A percentile compares a stretch with the other conserved stretches of the same genome.
Evolutionary conservation across 1,140 invertebrate genomes (phyloP).

Genomic region (Antheraea mylitta): DNA sequence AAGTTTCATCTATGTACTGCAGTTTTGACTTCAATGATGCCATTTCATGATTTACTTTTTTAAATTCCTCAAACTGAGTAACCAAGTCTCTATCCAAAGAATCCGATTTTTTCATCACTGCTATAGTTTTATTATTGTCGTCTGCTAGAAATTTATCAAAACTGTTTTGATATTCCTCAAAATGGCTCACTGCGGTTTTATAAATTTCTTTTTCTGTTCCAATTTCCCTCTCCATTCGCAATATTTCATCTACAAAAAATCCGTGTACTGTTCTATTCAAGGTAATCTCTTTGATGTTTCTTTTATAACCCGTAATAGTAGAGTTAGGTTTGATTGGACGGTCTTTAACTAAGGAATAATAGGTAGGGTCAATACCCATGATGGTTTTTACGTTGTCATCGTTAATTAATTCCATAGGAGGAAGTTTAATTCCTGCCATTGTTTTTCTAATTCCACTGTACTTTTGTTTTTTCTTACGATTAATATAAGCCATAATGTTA

Average conservation of each 20-base stretch:
- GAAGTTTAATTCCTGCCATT: constrained; percentile 46
- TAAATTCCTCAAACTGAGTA: constrained; percentile 75
- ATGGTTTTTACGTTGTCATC: constrained; percentile 64
- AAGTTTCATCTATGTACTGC: constrained; percentile 81
- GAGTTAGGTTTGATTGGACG: constrained; percentile 77
- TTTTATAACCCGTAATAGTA: constrained; percentile 77
- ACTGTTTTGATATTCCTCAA: constrained; percentile 77
- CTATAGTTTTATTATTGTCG: constrained; percentile 81
- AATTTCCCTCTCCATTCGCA: constrained; percentile 81
- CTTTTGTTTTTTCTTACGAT: constrained; percentile 38
- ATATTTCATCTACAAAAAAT: constrained; percentile 80
- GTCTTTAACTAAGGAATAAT: constrained; percentile 80
- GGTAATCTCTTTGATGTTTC: constrained; percentile 79
- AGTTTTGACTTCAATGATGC: constrained; percentile 79
- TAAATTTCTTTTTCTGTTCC: constrained; percentile 79
- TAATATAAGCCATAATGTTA: constrained; percentile 25
- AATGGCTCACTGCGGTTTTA: constrained; percentile 77
- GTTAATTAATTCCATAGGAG: constrained; percentile 46
- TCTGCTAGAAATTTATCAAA: constrained; percentile 83
- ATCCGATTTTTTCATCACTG: constrained; percentile 77
- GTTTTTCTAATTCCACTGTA: constrained; percentile 35
- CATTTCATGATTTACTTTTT: constrained; percentile 71
- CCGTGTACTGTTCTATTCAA: constrained; percentile 79
- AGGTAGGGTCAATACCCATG: constrained; percentile 81
- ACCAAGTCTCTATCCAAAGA: constrained; percentile 69